Base-by-base conservation (phyloP, 2,888 invertebrate genomes). In the Busseola fusca region DNA sequence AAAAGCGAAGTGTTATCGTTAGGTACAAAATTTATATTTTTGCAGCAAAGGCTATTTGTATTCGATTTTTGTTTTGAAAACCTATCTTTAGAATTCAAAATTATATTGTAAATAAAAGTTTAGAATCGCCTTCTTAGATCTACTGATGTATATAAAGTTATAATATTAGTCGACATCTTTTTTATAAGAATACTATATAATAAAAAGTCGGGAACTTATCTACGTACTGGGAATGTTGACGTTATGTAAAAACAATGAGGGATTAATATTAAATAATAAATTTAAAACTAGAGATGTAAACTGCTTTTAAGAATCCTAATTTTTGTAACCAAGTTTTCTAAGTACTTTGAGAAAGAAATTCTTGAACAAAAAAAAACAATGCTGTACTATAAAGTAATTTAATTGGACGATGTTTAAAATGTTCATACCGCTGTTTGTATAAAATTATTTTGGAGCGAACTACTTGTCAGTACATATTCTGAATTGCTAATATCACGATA, bases 51-150 rank as follows among this genome's bases (percentile, higher is more conserved):
- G 82, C 78, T 85, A 78, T 81, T 78, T 77, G 68, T 75, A 82
- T 72, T 69, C 69, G 67, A 65, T 69, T 78, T 85, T 84, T 69
- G 66, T 68, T 85, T 82, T 74, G 69, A 79, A 75, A 80, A 83
- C 72, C 83, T 85, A 84, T 85, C 82, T 78, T 82, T 85, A 82
- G 84, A 83, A 78, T 85, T 81, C 74, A 78, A 84, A 78, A 65
- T 78, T 85, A 85, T 85, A 87, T 83, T 91, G 90, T 89, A 91
- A 86, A 92, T 88, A 90, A 85, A 88, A 88, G 82, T 90, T 91
- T 94, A 94, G 93, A 88, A 91, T 90, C 88, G 94, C 94, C 94
- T 94, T 94, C 93, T 91, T 94, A 94, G 93, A 91, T 85, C 87
- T 87, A 86, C 84, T 86, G 81, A 86, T 91, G 91, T 92, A 91